Evolutionary conservation across 2,888 invertebrate genomes (phyloP).

Genomic region (Pachymerium ferrugineum): DNA sequence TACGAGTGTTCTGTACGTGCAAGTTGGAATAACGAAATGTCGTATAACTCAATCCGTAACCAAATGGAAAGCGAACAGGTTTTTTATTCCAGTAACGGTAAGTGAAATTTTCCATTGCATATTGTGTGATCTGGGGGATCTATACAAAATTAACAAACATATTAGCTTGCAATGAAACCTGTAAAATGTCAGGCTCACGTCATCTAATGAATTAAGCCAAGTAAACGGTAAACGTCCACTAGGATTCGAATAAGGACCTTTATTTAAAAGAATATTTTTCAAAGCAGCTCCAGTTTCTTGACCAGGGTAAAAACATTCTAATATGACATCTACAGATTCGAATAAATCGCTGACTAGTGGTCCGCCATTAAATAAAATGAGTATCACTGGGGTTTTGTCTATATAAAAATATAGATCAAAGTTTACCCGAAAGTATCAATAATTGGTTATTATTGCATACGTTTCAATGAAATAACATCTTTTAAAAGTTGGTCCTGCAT

Average conservation of each 20-base stretch:
- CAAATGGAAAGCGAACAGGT: conserved; percentile 33
- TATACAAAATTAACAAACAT: not conserved
- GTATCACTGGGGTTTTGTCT: conserved; percentile 29
- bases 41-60: conserved; percentile 35
- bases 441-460: not conserved
- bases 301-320: conserved; percentile 34
- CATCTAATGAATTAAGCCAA: conserved; percentile 31
- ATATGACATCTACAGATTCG: conserved; percentile 28
- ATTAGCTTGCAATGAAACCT: not conserved
- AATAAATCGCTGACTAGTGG: conserved; percentile 21
- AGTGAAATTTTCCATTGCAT: conserved; percentile 33
- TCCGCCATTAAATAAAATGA: conserved; percentile 32
- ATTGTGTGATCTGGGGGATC: conserved; percentile 32
- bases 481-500: conserved; percentile 31
- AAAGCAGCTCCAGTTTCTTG: conserved; percentile 34
- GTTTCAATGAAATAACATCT: conserved; percentile 26
- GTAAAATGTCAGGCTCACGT: conserved; percentile 28
- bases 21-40: conserved; percentile 33
- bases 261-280: conserved; percentile 29
- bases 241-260: conserved; percentile 32
- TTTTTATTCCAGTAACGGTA: conserved; percentile 35
- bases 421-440: not conserved
- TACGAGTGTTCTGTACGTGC: not conserved
- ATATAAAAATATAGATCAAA: not conserved
- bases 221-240: conserved; percentile 34